Evolutionary conservation across 2,888 invertebrate species (phyloP), one percentile per base, ranked within the genome.

Genomic region (Drosophila setosimentum): DNA sequence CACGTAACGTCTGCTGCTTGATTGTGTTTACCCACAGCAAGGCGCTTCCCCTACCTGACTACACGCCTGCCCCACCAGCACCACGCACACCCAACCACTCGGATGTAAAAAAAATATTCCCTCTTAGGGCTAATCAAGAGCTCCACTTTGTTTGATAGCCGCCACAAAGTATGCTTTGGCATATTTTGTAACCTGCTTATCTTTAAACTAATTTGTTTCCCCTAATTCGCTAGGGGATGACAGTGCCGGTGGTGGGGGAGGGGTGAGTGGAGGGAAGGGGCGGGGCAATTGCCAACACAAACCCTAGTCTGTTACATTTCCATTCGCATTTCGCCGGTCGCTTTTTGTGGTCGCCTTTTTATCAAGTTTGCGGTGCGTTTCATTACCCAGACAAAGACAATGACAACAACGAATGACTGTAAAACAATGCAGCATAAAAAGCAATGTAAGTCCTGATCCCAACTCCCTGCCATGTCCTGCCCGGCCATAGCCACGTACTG

Each of bases 111-210:
- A 69, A 59, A 60, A 33, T 59, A 30, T 42, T 53, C 64, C 78
- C 78, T 73, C 81, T 65, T 53, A 55, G 80, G 80, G 83, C 90
- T 89, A 89, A 84, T 90, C 89, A 90, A 85, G 85, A 76, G 80
- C 69, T 78, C 70, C 83, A 83, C 89, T 85, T 87, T 68, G 79
- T 62, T 80, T 76, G 76, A 83, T 77, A 54, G 81, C 73, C 78
- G 59, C 68, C 76, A 69, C 63, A 76, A 86, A 80, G 87, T 86
- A 72, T 83, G 88, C 90, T 82, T 67, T 82, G 73, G 85, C 73
- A 84, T 89, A 89, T 85, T 90, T 80, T 87, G 90, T 89, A 84
- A 84, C 90, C 80, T 80, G 82, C 90, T 87, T 87, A 90, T 87
- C 87, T 90, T 84, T 87, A 87, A 87, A 87, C 90, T 90, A 90